A percentile compares a stretch with the other conserved stretches of the same genome.
These are phyloP conservation scores for Anisognathus igniventris DNA, from an alignment of 2,797 vertebrate genomes.

Conservation along the genomic window DNA sequence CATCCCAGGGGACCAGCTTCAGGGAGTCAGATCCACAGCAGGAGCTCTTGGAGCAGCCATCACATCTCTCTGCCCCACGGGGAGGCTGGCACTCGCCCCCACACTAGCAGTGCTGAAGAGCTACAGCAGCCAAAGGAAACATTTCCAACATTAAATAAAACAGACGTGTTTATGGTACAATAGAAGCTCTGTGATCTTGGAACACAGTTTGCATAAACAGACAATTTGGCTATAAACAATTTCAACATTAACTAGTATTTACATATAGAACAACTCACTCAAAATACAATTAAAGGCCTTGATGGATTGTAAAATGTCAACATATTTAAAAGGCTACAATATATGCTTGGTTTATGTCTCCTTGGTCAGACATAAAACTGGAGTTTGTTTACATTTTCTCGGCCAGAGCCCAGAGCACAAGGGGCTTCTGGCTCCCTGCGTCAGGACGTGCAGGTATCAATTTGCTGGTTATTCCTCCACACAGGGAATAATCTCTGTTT, in stretches of 20 bases:
- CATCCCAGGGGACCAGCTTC: not conserved
- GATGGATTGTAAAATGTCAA: conserved; percentile 70
- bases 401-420: not conserved
- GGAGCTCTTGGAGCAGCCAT: not conserved
- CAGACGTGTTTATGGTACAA: conserved; percentile 68
- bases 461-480: not conserved
- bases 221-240: conserved; percentile 78
- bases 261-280: conserved; percentile 78
- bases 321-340: conserved; percentile 72
- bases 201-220: conserved; percentile 78
- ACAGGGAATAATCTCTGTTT: not conserved
- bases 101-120: not conserved
- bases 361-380: conserved; percentile 50
- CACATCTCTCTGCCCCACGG: not conserved
- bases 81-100: not conserved
- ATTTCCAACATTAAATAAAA: conserved; percentile 68
- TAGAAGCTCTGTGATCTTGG: conserved; percentile 68
- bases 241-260: conserved; percentile 76
- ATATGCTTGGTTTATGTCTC: conserved; percentile 55
- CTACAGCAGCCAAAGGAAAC: conserved; percentile 41
- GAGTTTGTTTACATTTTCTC: conserved; percentile 17
- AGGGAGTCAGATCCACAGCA: not conserved
- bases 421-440: not conserved
- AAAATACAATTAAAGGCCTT: conserved; percentile 77
- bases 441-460: not conserved